Conservation (phyloP, 2,888 invertebrate species). For the Meiosimyza platycephala region DNA sequence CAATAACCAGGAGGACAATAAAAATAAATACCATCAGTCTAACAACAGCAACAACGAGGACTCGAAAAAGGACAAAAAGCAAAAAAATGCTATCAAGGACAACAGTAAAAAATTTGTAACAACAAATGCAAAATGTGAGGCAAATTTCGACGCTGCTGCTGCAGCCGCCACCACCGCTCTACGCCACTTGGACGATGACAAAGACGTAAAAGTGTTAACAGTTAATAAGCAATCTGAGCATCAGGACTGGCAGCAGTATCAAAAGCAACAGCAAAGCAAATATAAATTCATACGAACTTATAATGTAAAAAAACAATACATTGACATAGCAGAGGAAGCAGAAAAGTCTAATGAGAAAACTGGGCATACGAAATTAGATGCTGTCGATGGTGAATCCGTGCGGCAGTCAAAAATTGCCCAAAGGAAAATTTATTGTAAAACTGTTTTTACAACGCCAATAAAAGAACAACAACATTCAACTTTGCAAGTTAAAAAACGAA, state of each 20-base stretch:
- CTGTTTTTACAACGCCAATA: no score
- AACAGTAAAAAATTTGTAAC: not conserved
- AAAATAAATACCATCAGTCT: conserved; percentile 18
- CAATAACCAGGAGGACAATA: conserved; percentile 36
- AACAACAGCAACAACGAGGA: conserved; percentile 40
- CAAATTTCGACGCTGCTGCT: not conserved
- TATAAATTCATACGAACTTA: conserved; percentile 31
- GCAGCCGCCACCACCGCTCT: not conserved
- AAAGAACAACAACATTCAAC: no score
- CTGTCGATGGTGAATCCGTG: no score
- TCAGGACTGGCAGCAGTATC: conserved; percentile 24
- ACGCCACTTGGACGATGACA: conserved; percentile 37
- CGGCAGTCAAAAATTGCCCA: no score
- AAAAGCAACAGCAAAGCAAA: conserved; percentile 25
- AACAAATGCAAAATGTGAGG: not conserved
- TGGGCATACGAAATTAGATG: no score
- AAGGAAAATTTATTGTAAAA: no score
- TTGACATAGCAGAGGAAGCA: not conserved
- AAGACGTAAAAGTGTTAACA: conserved; percentile 38
- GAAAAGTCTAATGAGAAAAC: not conserved
- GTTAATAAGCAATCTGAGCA: not conserved
- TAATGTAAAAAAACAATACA: conserved; percentile 27
- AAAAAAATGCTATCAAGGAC: conserved; percentile 7
- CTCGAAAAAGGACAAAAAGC: conserved; percentile 19
- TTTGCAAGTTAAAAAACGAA: no score